A percentile compares a stretch with the other conserved stretches of the same genome.
Conservation (phyloP, 2,888 invertebrate genomes). For the Drosophila sordidapex region DNA sequence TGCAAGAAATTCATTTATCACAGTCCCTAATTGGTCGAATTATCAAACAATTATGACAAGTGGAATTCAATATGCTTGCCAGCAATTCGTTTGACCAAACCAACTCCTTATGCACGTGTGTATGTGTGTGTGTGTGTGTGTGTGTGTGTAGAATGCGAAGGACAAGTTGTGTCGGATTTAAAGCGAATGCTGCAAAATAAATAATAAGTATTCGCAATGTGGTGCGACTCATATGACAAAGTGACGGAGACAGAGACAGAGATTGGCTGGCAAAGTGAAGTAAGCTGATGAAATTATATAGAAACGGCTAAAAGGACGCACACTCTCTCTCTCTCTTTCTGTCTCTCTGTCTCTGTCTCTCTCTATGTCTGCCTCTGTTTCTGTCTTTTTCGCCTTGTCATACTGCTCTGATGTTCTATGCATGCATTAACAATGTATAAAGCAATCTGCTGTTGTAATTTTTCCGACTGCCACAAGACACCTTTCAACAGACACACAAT, state of each 20-base stretch:
- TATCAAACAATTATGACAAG: not conserved
- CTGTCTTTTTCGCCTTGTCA: not conserved
- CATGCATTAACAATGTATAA: slow-evolving; percentile 22
- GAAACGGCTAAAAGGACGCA: slow-evolving; percentile 13
- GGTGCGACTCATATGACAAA: slow-evolving; percentile 13
- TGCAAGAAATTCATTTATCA: not conserved
- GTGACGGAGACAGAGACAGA: not conserved
- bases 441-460: slow-evolving; percentile 21
- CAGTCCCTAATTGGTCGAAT: not conserved
- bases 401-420: not conserved
- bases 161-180: not conserved
- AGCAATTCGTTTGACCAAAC: not conserved
- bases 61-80: slow-evolving; percentile 35
- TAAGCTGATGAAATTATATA: slow-evolving; percentile 18
- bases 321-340: not conserved
- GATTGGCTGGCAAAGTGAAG: not conserved
- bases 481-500: slow-evolving; percentile 16
- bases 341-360: not conserved
- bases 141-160: not conserved
- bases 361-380: not conserved
- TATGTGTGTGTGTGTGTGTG: not conserved
- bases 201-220: slow-evolving; percentile 34
- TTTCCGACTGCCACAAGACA: slow-evolving; percentile 41
- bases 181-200: not conserved
- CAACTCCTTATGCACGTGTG: not conserved